Evolutionary conservation across 2,888 invertebrate species (phyloP), one percentile per base, ranked within the genome.

Genomic region (Malthinus seriepunctatus): DNA sequence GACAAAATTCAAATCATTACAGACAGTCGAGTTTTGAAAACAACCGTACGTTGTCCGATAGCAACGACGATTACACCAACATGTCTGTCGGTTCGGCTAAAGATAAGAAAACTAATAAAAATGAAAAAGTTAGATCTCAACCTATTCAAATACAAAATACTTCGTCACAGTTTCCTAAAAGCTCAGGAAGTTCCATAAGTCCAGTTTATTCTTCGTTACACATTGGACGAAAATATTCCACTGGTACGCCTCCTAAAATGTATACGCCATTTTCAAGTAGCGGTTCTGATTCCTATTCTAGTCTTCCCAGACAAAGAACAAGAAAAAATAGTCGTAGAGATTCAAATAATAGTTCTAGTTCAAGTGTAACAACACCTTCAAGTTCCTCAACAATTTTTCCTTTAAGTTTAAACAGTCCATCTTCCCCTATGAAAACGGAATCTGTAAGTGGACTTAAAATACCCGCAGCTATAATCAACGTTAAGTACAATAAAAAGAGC

Each of bases 391-490:
- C 87, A 0, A 84, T 88, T 59, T 89, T 89, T 74, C 88, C 88
- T 1, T 82, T 88, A 68, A 87, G 85, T 59, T 75, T 87, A 42
- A 88, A 87, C 72, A 87, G 87, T 64, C 88, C 88, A 0, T 83
- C 84, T 10, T 86, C 87, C 2, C 87, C 88, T 0, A 79, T 82
- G 14, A 85, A 84, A 63, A 63, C 64, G n/a, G 32, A 23, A 32
- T 10, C 45, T 15, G 55, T 55, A 4, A 71, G 62, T 64, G 67
- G 71, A n/a, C 57, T 75, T n/a, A 70, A 72, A 54, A 67, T 72
- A 47, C 73, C 73, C n/a, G 66, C 70, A 3, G 68, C 73, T 4
- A 67, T 73, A 42, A 53, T 74, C 42, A 74, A 71, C 54, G 68
- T 70, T 35, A 60, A 71, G 42, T 72, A 72, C 63, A 70, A 69